phyloP scores from a whole-genome alignment of 2,113 vertebrate species.

The Brachyhypopomus occidentalis region DNA sequence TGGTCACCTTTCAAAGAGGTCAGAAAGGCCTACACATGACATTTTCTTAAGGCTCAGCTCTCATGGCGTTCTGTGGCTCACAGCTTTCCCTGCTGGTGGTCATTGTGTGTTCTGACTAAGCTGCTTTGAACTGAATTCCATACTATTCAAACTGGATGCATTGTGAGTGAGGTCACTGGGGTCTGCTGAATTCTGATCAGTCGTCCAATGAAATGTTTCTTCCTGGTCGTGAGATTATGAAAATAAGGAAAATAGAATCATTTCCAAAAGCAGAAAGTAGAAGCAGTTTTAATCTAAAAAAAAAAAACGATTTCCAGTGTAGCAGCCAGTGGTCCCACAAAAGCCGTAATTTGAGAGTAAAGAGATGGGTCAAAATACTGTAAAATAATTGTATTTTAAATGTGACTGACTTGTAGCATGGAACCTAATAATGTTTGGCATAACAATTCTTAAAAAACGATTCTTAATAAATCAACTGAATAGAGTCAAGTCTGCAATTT shows the following conservation, averaged over 20 bases:
- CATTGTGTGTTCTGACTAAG: slow-evolving; percentile 25
- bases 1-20: slow-evolving; percentile 36
- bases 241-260: background rate
- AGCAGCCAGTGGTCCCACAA: background rate
- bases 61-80: slow-evolving; percentile 39
- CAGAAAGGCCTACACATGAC: slow-evolving; percentile 54
- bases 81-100: slow-evolving; percentile 33
- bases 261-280: background rate
- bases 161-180: slow-evolving; percentile 37
- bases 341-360: background rate
- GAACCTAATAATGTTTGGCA: background rate
- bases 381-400: background rate
- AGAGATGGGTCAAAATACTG: slow-evolving; percentile 14
- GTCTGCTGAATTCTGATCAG: background rate
- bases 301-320: background rate
- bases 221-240: background rate
- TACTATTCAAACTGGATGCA: slow-evolving; percentile 4
- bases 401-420: background rate
- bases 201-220: background rate
- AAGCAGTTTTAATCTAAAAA: background rate
- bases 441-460: no score
- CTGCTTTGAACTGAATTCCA: background rate
- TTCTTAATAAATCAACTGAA: no score
- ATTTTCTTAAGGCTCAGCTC: slow-evolving; percentile 49
- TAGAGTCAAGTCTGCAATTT: no score